A percentile compares a stretch with the other conserved stretches of the same genome.
Conservation (phyloP, 2,113 vertebrate genomes). For the Hyperopisus bebe region DNA sequence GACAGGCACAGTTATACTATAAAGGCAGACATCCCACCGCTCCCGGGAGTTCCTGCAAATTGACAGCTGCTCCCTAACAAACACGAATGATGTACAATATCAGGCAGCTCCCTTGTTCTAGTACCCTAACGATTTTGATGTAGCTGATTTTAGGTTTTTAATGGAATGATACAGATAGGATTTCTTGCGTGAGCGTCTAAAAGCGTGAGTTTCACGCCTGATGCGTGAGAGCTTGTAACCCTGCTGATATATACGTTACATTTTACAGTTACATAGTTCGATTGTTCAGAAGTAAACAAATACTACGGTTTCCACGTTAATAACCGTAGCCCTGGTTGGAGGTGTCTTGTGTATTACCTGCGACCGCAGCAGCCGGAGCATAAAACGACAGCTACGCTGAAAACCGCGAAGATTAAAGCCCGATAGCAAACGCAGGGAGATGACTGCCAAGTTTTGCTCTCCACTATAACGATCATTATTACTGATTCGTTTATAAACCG, state of each 20-base stretch:
- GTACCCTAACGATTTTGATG: background rate
- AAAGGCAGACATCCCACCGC: background rate
- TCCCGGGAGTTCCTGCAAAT: background rate
- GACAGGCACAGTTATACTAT: background rate
- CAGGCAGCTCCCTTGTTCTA: background rate
- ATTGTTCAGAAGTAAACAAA: background rate
- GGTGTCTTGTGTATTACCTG: background rate
- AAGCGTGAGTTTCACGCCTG: too few species aligned
- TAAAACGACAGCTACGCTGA: background rate
- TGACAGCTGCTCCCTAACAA: background rate
- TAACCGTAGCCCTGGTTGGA: background rate
- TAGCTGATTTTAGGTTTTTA: too few species aligned
- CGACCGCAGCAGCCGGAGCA: background rate
- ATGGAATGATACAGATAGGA: too few species aligned
- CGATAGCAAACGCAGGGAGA: background rate
- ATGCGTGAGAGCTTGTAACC: background rate
- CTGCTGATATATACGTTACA: background rate
- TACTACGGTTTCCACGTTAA: background rate
- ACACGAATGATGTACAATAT: background rate
- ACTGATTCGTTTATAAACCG: background rate
- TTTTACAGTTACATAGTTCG: background rate
- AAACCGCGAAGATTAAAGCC: background rate
- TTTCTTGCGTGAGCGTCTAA: too few species aligned
- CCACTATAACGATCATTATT: background rate
- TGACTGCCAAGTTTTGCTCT: background rate